Conservation (phyloP, 2,797 vertebrate genomes). For the Enteromius anoplus region DNA sequence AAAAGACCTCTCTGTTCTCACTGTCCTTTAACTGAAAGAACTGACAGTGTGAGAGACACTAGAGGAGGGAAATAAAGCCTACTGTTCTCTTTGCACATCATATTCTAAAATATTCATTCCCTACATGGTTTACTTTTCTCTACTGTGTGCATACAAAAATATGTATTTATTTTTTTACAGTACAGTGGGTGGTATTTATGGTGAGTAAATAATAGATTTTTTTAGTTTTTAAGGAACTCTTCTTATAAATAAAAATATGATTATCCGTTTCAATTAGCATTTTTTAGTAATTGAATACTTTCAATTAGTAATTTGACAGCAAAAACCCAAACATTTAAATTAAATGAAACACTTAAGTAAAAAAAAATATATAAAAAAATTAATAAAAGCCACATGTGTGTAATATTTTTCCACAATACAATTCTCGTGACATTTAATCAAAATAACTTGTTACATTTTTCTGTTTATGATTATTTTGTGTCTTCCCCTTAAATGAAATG, state of each 20-base stretch:
- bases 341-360: too few species aligned
- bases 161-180: too few species aligned
- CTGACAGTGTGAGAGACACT: slow-evolving; percentile 6
- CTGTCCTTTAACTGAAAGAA: slow-evolving; percentile 51
- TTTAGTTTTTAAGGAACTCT: not conserved
- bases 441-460: too few species aligned
- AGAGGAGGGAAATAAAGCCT: not conserved
- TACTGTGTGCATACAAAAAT: not conserved
- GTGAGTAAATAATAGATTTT: not conserved
- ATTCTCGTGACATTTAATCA: too few species aligned
- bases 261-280: not conserved
- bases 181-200: too few species aligned
- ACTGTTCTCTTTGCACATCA: not conserved
- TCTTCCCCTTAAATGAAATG: too few species aligned
- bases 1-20: slow-evolving; percentile 30
- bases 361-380: too few species aligned
- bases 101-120: not conserved
- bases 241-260: not conserved
- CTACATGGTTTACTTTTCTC: not conserved
- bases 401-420: not conserved
- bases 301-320: too few species aligned
- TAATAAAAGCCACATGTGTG: not conserved
- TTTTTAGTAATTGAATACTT: not conserved
- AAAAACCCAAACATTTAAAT: not conserved
- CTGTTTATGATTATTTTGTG: too few species aligned